These are phyloP conservation scores for Parauchenoglanis punctatus DNA, from an alignment of 2,797 vertebrate species.

Conservation along the genomic window DNA sequence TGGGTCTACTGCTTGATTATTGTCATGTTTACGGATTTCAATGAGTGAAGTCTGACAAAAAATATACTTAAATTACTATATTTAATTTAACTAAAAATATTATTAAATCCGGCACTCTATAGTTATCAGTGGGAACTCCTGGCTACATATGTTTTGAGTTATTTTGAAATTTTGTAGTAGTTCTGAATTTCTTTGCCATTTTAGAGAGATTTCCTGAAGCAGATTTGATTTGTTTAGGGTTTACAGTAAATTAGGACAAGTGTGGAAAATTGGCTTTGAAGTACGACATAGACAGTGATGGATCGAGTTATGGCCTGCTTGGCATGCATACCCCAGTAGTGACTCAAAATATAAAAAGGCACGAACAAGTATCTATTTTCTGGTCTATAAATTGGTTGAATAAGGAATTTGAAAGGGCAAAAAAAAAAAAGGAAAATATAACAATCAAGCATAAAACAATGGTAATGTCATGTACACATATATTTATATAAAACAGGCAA, in stretches of 20 bases:
- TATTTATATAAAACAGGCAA: background rate
- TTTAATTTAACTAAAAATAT: background rate
- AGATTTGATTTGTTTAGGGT: conserved; percentile 21
- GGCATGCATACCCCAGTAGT: background rate
- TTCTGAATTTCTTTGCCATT: conserved; percentile 21
- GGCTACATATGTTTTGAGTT: conserved; percentile 60
- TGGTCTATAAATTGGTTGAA: background rate
- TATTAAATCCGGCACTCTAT: conserved; percentile 42
- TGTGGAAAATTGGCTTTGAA: conserved; percentile 65
- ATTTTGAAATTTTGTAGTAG: conserved; percentile 28
- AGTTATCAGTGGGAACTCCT: conserved; percentile 45
- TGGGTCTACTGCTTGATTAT: background rate
- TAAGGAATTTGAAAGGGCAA: background rate
- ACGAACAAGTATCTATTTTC: background rate
- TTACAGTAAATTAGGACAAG: conserved; percentile 59
- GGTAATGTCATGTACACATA: background rate
- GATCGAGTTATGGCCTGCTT: conserved; percentile 6
- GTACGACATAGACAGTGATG: conserved; percentile 34
- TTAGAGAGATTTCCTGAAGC: conserved; percentile 26
- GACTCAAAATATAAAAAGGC: background rate
- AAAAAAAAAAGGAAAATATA: background rate
- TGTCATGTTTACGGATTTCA: background rate
- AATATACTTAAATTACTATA: conserved; percentile 36
- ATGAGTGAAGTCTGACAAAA: background rate
- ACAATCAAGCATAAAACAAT: background rate